These are phyloP conservation scores for Hystrix cristata DNA, from an alignment of 2,113 vertebrate genomes.

Conservation along the genomic window DNA sequence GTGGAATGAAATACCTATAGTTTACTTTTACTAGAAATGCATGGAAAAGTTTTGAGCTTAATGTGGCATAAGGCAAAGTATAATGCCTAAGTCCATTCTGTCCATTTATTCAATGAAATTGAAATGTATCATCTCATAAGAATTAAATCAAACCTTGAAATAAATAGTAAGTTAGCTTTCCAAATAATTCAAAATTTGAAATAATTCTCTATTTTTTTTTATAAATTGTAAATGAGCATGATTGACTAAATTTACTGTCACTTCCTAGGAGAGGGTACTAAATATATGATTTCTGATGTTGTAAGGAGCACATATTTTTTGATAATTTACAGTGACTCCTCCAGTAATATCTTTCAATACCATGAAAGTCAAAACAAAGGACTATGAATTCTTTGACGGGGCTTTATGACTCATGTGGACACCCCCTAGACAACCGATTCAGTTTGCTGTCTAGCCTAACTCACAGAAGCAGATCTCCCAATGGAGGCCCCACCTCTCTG, in stretches of 20 bases:
- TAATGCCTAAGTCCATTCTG: not conserved
- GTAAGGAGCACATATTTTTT: not conserved
- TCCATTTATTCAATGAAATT: not conserved
- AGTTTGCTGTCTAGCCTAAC: not conserved
- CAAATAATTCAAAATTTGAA: slow-evolving; percentile 21
- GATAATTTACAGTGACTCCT: not conserved
- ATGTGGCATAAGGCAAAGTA: not conserved
- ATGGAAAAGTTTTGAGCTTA: not conserved
- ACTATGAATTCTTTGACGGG: not conserved
- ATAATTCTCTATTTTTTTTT: not conserved
- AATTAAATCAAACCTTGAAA: not conserved
- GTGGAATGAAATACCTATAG: not conserved
- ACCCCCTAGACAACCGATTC: not conserved
- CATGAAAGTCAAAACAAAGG: not conserved
- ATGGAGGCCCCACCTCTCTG: too few relatives aligned
- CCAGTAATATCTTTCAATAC: not conserved
- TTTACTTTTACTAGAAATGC: not conserved
- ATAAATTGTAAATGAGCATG: not conserved
- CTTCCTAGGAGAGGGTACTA: not conserved
- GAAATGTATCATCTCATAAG: not conserved
- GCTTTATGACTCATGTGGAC: not conserved
- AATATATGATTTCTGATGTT: not conserved
- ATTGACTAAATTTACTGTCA: not conserved
- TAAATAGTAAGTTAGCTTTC: not conserved
- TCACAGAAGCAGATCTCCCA: fast-evolving